A percentile compares a stretch with the other conserved stretches of the same genome.
Conservation (phyloP, 2,797 vertebrate genomes). For the Danio aesculapii region DNA sequence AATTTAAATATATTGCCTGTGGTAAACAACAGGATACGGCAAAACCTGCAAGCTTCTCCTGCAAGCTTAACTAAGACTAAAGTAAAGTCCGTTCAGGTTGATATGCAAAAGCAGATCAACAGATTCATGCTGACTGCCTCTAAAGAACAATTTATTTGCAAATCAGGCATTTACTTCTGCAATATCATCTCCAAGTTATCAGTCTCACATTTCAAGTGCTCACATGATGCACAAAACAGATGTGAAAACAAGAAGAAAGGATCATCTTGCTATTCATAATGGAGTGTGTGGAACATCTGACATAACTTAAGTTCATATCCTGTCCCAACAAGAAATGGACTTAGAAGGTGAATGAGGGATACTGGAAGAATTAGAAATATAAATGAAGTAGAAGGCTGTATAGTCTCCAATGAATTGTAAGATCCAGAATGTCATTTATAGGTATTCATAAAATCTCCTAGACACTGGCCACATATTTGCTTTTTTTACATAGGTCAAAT, state of each 20-base stretch:
- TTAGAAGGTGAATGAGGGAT: conserved; percentile 22
- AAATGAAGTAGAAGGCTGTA: not conserved
- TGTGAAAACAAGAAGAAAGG: not conserved
- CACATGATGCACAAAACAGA: not conserved
- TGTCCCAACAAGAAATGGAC: not conserved
- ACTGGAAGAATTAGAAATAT: not conserved
- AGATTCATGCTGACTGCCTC: not conserved
- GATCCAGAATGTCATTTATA: conserved; percentile 44
- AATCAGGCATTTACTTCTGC: not conserved
- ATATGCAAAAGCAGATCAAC: not conserved
- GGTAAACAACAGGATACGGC: not conserved
- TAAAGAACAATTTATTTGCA: not conserved
- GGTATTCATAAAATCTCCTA: conserved; percentile 67
- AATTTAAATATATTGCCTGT: too few species aligned
- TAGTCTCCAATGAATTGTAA: not conserved
- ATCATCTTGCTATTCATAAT: conserved; percentile 6
- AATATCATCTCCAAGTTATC: not conserved
- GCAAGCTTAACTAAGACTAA: not conserved
- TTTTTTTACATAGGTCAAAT: conserved; percentile 64
- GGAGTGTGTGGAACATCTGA: not conserved
- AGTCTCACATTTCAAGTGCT: not conserved
- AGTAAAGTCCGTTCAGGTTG: not conserved
- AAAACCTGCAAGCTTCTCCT: not conserved
- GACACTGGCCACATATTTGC: too few species aligned
- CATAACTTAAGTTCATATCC: conserved; percentile 11